Percentiles rank a stretch among this genome's conserved stretches.
phyloP scores from a whole-genome alignment of 2,113 vertebrate genomes.

The Crotalus helleri region DNA sequence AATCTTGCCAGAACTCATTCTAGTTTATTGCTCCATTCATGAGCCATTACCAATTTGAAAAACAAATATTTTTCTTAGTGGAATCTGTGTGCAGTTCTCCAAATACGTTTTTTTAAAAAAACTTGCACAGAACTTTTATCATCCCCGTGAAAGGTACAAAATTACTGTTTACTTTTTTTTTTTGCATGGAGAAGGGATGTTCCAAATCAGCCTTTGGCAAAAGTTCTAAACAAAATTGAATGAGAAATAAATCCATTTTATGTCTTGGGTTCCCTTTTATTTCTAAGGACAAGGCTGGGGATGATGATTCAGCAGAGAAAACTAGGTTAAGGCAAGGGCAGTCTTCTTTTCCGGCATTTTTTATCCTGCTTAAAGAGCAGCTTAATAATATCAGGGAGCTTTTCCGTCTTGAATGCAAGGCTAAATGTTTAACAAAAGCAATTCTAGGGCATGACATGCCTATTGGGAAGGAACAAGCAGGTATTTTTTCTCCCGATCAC shows the following conservation, averaged over 20 bases:
- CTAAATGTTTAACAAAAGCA: slow-evolving; percentile 6
- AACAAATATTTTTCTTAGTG: neutral
- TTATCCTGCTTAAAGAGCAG: neutral
- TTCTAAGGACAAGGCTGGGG: neutral
- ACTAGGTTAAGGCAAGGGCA: slow-evolving; percentile 60
- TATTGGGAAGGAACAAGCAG: neutral
- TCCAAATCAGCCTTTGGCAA: slow-evolving; percentile 62
- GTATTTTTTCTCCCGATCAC: neutral
- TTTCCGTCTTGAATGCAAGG: slow-evolving; percentile 9
- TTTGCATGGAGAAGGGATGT: slow-evolving; percentile 43
- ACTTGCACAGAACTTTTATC: slow-evolving; percentile 11
- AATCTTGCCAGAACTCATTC: neutral
- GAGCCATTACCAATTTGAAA: neutral
- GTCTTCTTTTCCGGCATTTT: neutral
- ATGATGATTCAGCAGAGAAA: slow-evolving; percentile 54
- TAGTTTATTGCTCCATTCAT: neutral
- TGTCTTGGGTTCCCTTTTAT: slow-evolving; percentile 50
- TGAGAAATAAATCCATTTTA: slow-evolving; percentile 65
- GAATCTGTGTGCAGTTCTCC: neutral
- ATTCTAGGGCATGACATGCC: neutral
- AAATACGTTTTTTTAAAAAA: slow-evolving; percentile 26
- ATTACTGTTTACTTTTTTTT: slow-evolving; percentile 33
- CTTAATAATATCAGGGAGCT: neutral
- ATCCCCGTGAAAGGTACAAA: slow-evolving; percentile 35
- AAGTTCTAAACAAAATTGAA: slow-evolving; percentile 44